phyloP scores from a whole-genome alignment of 1,140 invertebrate species.

The Saxidomus purpurata region DNA sequence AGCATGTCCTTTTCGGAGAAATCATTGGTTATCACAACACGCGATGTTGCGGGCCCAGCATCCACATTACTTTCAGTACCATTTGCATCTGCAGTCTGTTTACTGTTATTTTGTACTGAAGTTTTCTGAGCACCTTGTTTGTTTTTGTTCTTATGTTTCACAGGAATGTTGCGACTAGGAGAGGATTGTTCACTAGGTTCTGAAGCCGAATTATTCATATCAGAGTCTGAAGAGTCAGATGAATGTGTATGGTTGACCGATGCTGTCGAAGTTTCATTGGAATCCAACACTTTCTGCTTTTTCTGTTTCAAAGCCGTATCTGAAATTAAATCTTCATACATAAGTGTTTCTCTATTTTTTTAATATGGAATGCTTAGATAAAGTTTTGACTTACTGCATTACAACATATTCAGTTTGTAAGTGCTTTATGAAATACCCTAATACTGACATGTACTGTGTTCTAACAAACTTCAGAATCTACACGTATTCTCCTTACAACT shows the following conservation, averaged over 20 bases:
- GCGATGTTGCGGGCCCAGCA: background rate
- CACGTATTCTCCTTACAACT: too few relatives aligned
- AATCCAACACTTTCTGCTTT: background rate
- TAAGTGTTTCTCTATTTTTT: background rate
- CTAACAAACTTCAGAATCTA: too few relatives aligned
- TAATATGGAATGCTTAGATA: background rate
- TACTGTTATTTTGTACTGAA: background rate
- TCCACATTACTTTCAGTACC: slow-evolving; percentile 9
- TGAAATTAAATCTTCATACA: background rate
- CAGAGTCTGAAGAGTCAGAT: background rate
- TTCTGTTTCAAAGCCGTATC: slow-evolving; percentile 4
- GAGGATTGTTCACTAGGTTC: background rate
- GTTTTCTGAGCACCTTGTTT: background rate
- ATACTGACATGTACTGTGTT: too few relatives aligned
- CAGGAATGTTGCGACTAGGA: slow-evolving; percentile 1
- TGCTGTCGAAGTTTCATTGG: background rate
- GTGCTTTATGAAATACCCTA: too few relatives aligned
- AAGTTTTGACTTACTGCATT: too few relatives aligned
- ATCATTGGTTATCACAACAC: slow-evolving; percentile 9
- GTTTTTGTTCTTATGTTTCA: background rate
- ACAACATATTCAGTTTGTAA: too few relatives aligned
- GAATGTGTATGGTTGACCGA: background rate
- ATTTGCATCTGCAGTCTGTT: slow-evolving; percentile 28
- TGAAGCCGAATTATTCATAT: background rate
- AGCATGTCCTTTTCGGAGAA: background rate